Evolutionary conservation across 2,888 invertebrate species (phyloP).

Genomic region (Elmis aenea): DNA sequence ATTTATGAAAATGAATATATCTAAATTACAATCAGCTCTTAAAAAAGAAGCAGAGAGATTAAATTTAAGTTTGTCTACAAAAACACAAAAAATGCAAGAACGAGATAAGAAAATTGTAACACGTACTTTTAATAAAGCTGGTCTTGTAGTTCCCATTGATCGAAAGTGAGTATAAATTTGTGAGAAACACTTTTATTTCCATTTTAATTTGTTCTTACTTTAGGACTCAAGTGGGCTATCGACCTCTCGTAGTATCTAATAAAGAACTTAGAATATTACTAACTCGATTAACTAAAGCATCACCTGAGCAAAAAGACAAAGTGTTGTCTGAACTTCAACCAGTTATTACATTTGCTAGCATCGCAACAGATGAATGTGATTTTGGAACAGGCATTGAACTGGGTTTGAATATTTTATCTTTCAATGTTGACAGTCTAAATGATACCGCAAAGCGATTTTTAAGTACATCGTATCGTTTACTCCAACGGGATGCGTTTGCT

Average conservation of each 20-base stretch:
- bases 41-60: conserved; percentile 59
- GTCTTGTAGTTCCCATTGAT: conserved; percentile 80
- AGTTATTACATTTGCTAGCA: conserved; percentile 75
- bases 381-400: conserved; percentile 90
- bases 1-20: conserved; percentile 58
- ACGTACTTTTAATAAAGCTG: conserved; percentile 73
- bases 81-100: conserved; percentile 55
- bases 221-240: conserved; percentile 75
- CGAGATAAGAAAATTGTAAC: conserved; percentile 61
- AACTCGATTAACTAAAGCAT: conserved; percentile 57
- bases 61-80: conserved; percentile 54
- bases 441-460: conserved; percentile 60
- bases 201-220: conserved; percentile 15
- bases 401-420: conserved; percentile 80
- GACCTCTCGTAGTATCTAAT: conserved; percentile 49
- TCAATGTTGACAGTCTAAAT: conserved; percentile 66
- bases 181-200: neutral
- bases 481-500: conserved; percentile 66
- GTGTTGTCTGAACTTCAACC: conserved; percentile 71
- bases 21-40: conserved; percentile 57
- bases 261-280: conserved; percentile 61
- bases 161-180: conserved; percentile 50
- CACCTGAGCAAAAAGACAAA: conserved; percentile 55
- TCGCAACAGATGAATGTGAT: conserved; percentile 92
- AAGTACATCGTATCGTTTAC: conserved; percentile 68